These are phyloP conservation scores for Drosophila kanapiae DNA, from an alignment of 1,140 invertebrate species.

Conservation along the genomic window DNA sequence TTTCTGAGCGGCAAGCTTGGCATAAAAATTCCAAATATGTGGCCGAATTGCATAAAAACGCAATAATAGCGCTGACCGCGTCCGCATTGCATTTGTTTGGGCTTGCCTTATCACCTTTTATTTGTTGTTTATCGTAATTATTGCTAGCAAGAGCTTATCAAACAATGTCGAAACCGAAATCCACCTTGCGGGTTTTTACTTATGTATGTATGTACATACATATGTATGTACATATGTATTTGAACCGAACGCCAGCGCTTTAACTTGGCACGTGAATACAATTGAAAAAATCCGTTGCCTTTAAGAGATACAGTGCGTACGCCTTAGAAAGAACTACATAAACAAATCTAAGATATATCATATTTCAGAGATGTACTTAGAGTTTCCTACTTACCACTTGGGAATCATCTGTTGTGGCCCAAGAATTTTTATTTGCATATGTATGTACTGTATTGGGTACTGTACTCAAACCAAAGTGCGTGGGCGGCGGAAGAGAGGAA, in stretches of 20 bases:
- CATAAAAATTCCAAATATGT: slow-evolving; percentile 62
- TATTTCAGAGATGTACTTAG: neutral
- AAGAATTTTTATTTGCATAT: too few species aligned
- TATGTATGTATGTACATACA: too few species aligned
- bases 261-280: slow-evolving; percentile 57
- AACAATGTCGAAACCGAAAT: slow-evolving; percentile 47
- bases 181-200: slow-evolving; percentile 26
- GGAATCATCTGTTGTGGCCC: neutral
- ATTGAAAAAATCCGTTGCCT: slow-evolving; percentile 50
- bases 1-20: slow-evolving; percentile 34
- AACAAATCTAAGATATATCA: neutral
- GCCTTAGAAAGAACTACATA: neutral
- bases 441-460: neutral
- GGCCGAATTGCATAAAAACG: slow-evolving; percentile 41
- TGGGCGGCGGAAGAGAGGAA: slow-evolving; percentile 29
- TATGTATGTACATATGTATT: too few species aligned
- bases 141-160: slow-evolving; percentile 50
- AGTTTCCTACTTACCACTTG: too few species aligned
- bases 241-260: slow-evolving; percentile 9
- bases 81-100: slow-evolving; percentile 49
- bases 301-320: slow-evolving; percentile 1
- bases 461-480: slow-evolving; percentile 30
- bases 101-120: slow-evolving; percentile 45
- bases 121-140: slow-evolving; percentile 37
- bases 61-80: slow-evolving; percentile 32